Base-by-base conservation (phyloP, 2,797 vertebrate species). In the Macroramphosus scolopax region DNA sequence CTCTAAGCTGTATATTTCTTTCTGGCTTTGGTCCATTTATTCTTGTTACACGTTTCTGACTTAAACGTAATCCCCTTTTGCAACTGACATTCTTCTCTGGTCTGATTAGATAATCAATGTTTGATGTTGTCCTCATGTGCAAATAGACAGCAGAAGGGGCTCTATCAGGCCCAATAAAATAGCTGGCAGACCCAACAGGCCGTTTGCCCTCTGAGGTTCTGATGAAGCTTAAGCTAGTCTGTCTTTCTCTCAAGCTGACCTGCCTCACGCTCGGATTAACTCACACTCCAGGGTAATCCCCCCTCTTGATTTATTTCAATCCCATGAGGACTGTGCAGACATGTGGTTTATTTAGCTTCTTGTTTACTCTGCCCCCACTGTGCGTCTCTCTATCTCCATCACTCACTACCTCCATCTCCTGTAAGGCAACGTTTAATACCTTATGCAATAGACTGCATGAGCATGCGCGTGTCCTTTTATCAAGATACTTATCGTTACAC, bases 201-300 rank as follows among this genome's bases (percentile, higher is more conserved):
- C 53, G n/a, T 50, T 50, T 30, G 37, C 58, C 49, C 33, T 28
- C 18, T 0, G 32, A 60, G 68, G 40, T 49, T 55, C 40, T 35
- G 40, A 36, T 48, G 54, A 75, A 63, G 56, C 72, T 66, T 63
- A 63, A 62, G 37, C 44, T 16, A 1, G 43, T 60, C 52, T 73
- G 13, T 72, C 37, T 59, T 55, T 57, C 58, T 58, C 26, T 70
- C 51, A 54, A 39, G 41, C 53, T 43, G 60, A 58, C 47, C 63
- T 58, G 58, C 52, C 46, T n/a, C 39, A 51, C 17, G 39, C 45
- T 54, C 70, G 52, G 75, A 85, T 87, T 86, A 84, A 80, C 63
- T 78, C 57, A 16, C 66, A 44, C 63, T 61, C 63, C 47, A 14
- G 48, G 5, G 53, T 87, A 87, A 88, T 85, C 82, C 69, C 39